phyloP scores from a whole-genome alignment of 2,797 vertebrate species.

The Nannoperca australis region DNA sequence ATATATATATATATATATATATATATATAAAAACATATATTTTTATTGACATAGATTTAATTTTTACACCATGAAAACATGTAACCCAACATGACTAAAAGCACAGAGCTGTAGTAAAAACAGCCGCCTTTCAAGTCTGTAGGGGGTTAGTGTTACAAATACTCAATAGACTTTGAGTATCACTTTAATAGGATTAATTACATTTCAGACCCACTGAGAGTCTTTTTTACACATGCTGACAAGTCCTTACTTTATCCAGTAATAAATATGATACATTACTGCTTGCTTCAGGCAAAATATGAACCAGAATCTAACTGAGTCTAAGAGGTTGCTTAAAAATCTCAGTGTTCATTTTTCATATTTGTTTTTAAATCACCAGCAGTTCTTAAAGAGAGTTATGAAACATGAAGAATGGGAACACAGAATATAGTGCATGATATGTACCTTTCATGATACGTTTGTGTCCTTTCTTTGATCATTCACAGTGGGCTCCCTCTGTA shows the following conservation, averaged over 20 bases:
- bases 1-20: no score
- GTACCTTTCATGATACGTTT: slow-evolving; percentile 4
- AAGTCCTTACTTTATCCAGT: slow-evolving; percentile 35
- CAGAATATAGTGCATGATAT: slow-evolving; percentile 8
- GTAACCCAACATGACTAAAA: neutral
- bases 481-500: neutral
- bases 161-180: slow-evolving; percentile 24
- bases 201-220: slow-evolving; percentile 38
- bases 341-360: neutral
- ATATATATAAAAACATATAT: no score
- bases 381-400: neutral
- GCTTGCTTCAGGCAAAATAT: slow-evolving; percentile 8
- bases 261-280: slow-evolving; percentile 44
- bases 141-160: slow-evolving; percentile 9
- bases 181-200: slow-evolving; percentile 48
- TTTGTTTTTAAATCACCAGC: slow-evolving; percentile 9
- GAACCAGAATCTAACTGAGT: slow-evolving; percentile 15
- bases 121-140: neutral
- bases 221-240: slow-evolving; percentile 37
- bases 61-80: neutral
- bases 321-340: slow-evolving; percentile 16
- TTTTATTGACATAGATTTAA: neutral
- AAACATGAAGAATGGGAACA: neutral
- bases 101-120: neutral
- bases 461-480: slow-evolving; percentile 6